Evolutionary conservation across 92 coral and sea anemone species (phyloP).

Genomic region (Zoanthus solanderi): DNA sequence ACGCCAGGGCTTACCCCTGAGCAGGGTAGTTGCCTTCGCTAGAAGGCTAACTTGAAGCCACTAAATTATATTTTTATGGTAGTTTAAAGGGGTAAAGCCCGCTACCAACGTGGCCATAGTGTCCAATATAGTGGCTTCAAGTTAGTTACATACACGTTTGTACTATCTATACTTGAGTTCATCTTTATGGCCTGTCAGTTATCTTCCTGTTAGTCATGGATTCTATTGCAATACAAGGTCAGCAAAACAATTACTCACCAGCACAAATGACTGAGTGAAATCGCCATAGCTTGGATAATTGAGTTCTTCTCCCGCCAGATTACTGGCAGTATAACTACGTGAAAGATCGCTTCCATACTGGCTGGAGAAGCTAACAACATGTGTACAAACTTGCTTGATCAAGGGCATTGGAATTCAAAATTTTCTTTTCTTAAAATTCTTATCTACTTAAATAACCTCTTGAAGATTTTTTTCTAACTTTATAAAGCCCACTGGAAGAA

Average conservation of each 20-base stretch:
- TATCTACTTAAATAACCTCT: no score
- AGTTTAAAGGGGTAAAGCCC: no score
- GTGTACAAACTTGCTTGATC: constrained; percentile 65
- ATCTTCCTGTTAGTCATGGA: not conserved
- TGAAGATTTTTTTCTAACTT: no score
- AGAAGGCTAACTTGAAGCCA: no score
- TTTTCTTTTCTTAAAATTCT: no score
- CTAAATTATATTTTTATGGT: no score
- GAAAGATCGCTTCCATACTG: constrained; percentile 84
- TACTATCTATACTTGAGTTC: not conserved
- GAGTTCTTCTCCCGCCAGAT: constrained; percentile 79
- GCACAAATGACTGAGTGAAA: constrained; percentile 92
- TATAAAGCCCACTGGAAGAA: no score
- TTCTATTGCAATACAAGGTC: not conserved
- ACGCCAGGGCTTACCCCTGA: no score
- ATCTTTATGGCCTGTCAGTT: not conserved
- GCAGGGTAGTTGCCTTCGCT: no score
- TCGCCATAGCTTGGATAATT: constrained; percentile 94
- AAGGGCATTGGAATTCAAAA: not conserved
- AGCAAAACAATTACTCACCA: constrained; percentile 65
- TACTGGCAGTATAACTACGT: constrained; percentile 77
- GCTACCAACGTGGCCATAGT: no score
- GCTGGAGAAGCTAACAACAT: constrained; percentile 83
- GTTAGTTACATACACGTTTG: no score
- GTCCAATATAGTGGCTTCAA: no score